Evolutionary conservation across 1,140 invertebrate genomes (phyloP).

Genomic region (Chironomus striatipennis): DNA sequence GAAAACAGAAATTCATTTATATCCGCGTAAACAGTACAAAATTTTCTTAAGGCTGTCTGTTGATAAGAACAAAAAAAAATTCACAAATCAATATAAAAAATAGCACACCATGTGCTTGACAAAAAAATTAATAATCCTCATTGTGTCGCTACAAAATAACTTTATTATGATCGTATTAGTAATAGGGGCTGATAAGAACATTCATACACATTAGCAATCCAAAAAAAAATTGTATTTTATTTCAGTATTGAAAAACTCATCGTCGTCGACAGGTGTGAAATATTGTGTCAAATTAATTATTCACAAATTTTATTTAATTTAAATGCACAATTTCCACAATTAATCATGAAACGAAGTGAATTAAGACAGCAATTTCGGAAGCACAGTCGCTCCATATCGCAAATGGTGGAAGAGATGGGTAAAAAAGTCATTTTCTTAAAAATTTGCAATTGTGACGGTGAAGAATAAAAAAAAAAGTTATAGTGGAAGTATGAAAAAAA

Average conservation of each 20-base stretch:
- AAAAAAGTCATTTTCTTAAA: slow-evolving; percentile 27
- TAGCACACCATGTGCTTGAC: no score
- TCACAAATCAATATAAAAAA: no score
- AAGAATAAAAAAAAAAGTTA: no score
- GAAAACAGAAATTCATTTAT: no score
- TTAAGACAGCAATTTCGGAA: neutral
- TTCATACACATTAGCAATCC: neutral
- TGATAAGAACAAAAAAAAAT: no score
- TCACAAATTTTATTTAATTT: neutral
- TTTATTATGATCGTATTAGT: neutral
- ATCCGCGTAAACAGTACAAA: no score
- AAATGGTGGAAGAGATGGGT: slow-evolving; percentile 39
- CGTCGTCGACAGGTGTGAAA: neutral
- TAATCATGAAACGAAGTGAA: neutral
- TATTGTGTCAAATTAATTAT: neutral
- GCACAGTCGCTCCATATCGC: slow-evolving; percentile 39
- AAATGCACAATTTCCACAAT: neutral
- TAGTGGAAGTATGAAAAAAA: no score
- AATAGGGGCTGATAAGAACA: neutral
- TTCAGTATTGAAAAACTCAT: neutral
- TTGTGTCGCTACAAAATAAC: no score
- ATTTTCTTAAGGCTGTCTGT: no score
- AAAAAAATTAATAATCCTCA: no score
- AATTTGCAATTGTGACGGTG: neutral
- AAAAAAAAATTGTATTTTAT: neutral